Conservation (phyloP, 2,797 vertebrate genomes). For the Chrysocyon brachyurus region DNA sequence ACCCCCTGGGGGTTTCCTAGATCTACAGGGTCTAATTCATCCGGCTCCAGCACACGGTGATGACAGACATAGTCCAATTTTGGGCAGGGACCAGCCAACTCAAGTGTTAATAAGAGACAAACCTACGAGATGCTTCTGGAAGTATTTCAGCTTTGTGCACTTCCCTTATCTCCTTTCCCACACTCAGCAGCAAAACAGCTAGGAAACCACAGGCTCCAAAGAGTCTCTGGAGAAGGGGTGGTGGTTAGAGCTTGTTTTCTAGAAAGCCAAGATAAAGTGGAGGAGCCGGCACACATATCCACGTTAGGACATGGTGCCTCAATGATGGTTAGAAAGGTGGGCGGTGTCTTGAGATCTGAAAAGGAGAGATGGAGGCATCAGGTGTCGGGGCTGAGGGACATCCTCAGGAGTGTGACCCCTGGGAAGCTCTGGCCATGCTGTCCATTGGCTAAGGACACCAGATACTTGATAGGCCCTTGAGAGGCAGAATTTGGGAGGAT, state of each 20-base stretch:
- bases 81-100: neutral
- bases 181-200: neutral
- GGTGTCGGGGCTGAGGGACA: neutral
- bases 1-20: neutral
- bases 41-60: neutral
- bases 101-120: neutral
- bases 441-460: neutral
- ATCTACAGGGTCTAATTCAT: neutral
- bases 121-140: neutral
- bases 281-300: neutral
- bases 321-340: neutral
- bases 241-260: neutral
- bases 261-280: neutral
- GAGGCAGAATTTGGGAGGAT: neutral
- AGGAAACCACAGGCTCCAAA: slow-evolving; percentile 43
- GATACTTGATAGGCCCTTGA: neutral
- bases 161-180: slow-evolving; percentile 42
- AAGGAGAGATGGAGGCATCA: neutral
- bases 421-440: neutral
- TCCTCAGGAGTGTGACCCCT: neutral
- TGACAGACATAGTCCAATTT: neutral
- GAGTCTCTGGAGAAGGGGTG: neutral
- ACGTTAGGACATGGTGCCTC: neutral
- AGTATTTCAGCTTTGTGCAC: neutral
- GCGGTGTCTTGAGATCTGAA: neutral